These are phyloP conservation scores for Stenurella melanura DNA, from an alignment of 2,888 invertebrate species.

Conservation along the genomic window DNA sequence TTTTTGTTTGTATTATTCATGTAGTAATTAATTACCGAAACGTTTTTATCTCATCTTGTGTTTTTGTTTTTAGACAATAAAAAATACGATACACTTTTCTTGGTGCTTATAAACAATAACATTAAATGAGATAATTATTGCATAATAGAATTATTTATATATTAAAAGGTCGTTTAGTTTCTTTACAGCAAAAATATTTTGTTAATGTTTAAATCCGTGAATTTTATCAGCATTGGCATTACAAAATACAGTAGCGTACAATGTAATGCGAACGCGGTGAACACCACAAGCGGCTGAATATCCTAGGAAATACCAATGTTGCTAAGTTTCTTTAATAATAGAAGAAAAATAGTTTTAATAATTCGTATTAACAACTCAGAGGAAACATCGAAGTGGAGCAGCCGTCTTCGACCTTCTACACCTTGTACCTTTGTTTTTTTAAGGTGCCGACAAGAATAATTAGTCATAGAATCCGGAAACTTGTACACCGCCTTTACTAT, in stretches of 20 bases:
- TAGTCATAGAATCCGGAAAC: too few species aligned
- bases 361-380: too few species aligned
- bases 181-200: background rate
- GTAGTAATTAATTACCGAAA: slow-evolving; percentile 17
- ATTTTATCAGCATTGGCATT: background rate
- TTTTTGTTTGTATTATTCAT: slow-evolving; percentile 20
- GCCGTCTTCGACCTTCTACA: too few species aligned
- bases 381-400: too few species aligned
- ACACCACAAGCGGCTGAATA: too few species aligned
- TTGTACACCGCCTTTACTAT: too few species aligned
- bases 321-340: too few species aligned
- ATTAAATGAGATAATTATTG: slow-evolving; percentile 14
- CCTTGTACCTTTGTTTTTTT: too few species aligned
- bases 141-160: slow-evolving; percentile 9
- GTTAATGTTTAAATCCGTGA: background rate
- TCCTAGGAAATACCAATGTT: too few species aligned
- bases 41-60: slow-evolving; percentile 24
- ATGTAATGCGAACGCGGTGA: too few species aligned
- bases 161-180: background rate
- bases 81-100: slow-evolving; percentile 19
- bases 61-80: slow-evolving; percentile 35
- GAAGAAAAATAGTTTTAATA: too few species aligned
- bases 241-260: background rate
- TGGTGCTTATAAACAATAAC: slow-evolving; percentile 14
- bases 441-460: too few species aligned